Evolutionary conservation across 2,113 vertebrate species (phyloP).

Genomic region (Geothlypis trichas): DNA sequence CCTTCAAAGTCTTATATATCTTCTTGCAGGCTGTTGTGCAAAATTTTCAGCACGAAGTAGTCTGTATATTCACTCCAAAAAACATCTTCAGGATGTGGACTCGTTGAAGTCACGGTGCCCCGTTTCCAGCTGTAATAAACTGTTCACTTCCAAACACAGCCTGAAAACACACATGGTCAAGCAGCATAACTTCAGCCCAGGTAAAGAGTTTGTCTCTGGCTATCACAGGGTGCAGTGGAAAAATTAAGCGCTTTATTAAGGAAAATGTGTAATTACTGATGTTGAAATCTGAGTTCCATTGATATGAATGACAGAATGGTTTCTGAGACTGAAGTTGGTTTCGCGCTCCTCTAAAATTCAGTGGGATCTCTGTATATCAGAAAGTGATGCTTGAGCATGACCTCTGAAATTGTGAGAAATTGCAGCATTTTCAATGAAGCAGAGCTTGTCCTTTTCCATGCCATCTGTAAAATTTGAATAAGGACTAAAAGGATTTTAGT

Average conservation of each 20-base stretch:
- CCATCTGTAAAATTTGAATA: not conserved
- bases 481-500: not conserved
- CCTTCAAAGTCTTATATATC: not conserved
- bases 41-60: constrained; percentile 97
- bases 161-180: constrained; percentile 93
- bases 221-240: not conserved
- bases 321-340: not conserved
- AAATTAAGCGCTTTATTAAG: not conserved
- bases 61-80: constrained; percentile 97
- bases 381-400: not conserved
- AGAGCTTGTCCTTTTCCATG: not conserved
- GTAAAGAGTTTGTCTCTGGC: constrained; percentile 59
- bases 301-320: not conserved
- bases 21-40: constrained; percentile 88
- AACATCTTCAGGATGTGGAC: constrained; percentile 89
- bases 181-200: constrained; percentile 88
- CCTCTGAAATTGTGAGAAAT: not conserved
- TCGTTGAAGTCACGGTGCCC: constrained; percentile 88
- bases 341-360: not conserved
- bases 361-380: not conserved
- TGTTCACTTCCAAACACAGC: constrained; percentile 94
- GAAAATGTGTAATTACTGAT: not conserved
- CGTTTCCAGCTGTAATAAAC: constrained; percentile 86
- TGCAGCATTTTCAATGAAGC: not conserved
- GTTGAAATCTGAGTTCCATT: not conserved